Percentiles rank a stretch among this genome's conserved stretches.
These are phyloP conservation scores for Mesoligia furuncula DNA, from an alignment of 2,888 invertebrate species.

Conservation along the genomic window DNA sequence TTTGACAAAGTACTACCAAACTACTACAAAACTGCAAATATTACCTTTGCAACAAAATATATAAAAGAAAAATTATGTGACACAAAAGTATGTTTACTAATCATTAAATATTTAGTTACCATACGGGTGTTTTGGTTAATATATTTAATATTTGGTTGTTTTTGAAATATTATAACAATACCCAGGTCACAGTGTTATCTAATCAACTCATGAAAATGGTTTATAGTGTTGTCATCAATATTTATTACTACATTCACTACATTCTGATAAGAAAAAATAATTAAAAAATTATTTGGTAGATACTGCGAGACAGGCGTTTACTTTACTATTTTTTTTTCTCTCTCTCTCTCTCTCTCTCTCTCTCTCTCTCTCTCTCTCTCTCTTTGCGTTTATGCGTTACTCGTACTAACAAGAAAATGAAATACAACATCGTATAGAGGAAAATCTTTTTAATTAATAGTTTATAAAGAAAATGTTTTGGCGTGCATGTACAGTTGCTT, in stretches of 20 bases:
- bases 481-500: background rate
- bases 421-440: background rate
- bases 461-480: background rate
- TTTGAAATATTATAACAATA: constrained; percentile 27
- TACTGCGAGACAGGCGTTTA: background rate
- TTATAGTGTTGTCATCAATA: constrained; percentile 40
- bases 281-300: background rate
- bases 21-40: too few species aligned
- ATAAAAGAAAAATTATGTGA: background rate
- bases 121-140: constrained; percentile 67
- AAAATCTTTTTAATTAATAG: too few species aligned
- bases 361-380: too few species aligned
- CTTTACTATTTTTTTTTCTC: too few species aligned
- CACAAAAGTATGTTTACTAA: constrained; percentile 9
- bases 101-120: constrained; percentile 49
- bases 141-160: too few species aligned
- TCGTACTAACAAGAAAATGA: background rate
- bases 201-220: constrained; percentile 57
- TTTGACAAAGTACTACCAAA: too few species aligned
- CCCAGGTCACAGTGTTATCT: constrained; percentile 51
- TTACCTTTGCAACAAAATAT: background rate
- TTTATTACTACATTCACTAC: background rate
- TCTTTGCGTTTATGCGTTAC: too few species aligned
- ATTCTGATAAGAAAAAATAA: background rate
- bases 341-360: too few species aligned